Evolutionary conservation across 2,888 invertebrate genomes (phyloP), one percentile per base, ranked within the genome.

Genomic region (Cephus pygmeus): DNA sequence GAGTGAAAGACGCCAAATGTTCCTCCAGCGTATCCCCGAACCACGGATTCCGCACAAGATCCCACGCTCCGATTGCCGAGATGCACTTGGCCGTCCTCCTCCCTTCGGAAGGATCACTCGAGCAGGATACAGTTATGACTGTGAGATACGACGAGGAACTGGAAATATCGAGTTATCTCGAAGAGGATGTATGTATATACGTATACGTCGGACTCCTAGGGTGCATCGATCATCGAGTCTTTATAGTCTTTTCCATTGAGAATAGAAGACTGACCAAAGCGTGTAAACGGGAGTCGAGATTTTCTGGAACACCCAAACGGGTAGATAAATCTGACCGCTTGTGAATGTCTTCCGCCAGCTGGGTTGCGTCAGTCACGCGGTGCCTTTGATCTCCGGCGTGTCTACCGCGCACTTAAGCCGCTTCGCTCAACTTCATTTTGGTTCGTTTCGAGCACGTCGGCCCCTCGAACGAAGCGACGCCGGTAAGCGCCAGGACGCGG

Each of bases 331-430:
- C 85, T 84, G 85, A 83, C 80, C 76, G 77, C 81, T 77, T 71
- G 76, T 75, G 83, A 83, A 84, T 85, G 85, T 88, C 87, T 87
- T 87, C 87, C 85, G 86, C 87, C 89, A 90, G 90, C 88, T 89
- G 90, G 88, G 86, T 89, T 89, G 87, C 86, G 89, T 90, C 90
- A 89, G 86, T 89, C 88, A 88, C 77, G 86, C 88, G 87, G 87
- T 79, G 73, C 79, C 88, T 90, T 90, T 90, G 88, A 90, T 90
- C 84, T 85, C 84, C 80, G 81, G 80, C 82, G 81, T 84, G 85
- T 85, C 86, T 86, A 84, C 81, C 81, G 84, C 83, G 85, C 85
- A 85, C 86, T 87, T 86, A 86, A 85, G 82, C 83, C 82, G 85
- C 81, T 86, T 85, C 84, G 83, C 84, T 86, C 84, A 84, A 87